Conservation (phyloP, 1,140 invertebrate genomes). For the Babylonia areolata region DNA sequence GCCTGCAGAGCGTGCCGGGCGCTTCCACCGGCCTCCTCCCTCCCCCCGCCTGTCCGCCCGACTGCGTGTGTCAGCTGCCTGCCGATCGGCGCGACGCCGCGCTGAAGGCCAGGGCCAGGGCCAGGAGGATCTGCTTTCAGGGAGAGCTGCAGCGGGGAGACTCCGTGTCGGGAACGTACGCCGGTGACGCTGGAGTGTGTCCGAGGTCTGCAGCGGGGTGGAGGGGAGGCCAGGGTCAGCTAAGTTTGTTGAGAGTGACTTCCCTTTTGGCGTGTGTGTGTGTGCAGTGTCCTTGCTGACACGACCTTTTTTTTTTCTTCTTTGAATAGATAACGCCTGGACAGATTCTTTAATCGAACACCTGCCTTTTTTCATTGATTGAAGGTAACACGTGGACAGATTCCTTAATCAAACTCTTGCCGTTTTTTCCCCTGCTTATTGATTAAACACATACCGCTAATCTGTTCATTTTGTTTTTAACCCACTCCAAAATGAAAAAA, state of each 20-base stretch:
- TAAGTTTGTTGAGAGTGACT: background rate
- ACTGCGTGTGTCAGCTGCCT: slow-evolving; percentile 19
- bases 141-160: background rate
- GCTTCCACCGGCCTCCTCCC: no score
- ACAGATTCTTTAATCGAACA: no score
- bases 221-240: background rate
- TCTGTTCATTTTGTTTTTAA: no score
- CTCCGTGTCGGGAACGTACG: no score
- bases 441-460: no score
- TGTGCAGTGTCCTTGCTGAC: background rate
- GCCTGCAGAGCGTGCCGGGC: background rate
- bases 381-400: no score
- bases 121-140: slow-evolving; percentile 4
- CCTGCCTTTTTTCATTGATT: no score
- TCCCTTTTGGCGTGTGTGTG: background rate
- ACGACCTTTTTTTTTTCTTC: no score
- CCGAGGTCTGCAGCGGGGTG: background rate
- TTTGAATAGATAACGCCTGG: no score
- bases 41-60: slow-evolving; percentile 1
- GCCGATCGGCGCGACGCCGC: background rate
- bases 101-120: background rate
- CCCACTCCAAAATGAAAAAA: no score
- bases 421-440: no score
- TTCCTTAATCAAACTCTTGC: no score
- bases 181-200: background rate